Evolutionary conservation across 2,113 vertebrate genomes (phyloP), one percentile per base, ranked within the genome.

Genomic region (Neogobius melanostomus): DNA sequence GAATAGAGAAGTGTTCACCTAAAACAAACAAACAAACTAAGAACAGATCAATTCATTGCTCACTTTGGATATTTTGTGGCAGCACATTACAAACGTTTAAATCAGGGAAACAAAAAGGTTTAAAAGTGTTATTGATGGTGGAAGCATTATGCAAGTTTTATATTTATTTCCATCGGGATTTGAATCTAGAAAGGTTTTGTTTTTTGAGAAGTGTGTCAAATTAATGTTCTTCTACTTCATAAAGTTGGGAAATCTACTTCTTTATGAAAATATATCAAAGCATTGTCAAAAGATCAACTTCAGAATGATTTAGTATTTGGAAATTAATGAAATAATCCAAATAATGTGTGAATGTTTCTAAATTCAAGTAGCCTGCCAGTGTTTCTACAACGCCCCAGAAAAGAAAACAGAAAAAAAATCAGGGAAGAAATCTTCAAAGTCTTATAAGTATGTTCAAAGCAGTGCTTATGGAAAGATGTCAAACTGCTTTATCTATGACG

Each of bases 401-500:
- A 14, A 42, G 4, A 36, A 49, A 4, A 61, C n/a, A 50, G 50
- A 48, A 61, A 65, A 17, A 21, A 69, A 46, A 48, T 57, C 54
- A 1, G 36, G 1, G 44, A 53, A 48, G 21, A 16, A 46, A 59
- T 36, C 9, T 61, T 57, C 21, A 16, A 3, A 64, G 9, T 5
- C 51, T 28, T 7, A 46, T 43, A 28, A 28, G 8, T 11, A 46
- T 11, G 64, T 2, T 54, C 36, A 49, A 8, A 21, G 42, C 4
- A 17, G 15, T 0, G 46, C n/a, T 52, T 51, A 73, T 48, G 44
- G 48, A 64, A 48, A 53, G 21, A 62, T 50, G 11, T 68, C 10
- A 66, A 77, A 71, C 42, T 21, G 28, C n/a, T 67, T 17, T 11
- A 14, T 66, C 21, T 66, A 52, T 66, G 66, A 69, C 46, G 17